Base-by-base conservation (phyloP, 2,113 vertebrate genomes). In the Ceuthmochares aereus region DNA sequence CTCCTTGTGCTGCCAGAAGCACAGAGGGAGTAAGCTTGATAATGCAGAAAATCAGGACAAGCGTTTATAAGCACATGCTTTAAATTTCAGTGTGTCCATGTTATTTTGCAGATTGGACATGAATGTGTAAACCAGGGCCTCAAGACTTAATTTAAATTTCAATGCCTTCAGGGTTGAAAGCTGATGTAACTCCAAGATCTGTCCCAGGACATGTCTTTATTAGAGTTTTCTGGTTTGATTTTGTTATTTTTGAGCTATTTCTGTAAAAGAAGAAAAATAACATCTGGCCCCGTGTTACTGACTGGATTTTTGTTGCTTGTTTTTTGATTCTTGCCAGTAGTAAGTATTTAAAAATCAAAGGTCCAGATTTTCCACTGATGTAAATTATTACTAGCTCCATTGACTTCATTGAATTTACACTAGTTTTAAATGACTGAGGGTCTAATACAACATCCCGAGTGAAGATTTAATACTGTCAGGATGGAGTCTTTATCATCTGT, bases 321-420 rank as follows among this genome's bases (percentile, higher is more conserved):
- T 94, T 87, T 79, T 79, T 4, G 14, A 0, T 77, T 90, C 67
- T 66, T 86, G 85, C 63, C 92, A 90, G 67, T 81, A 74, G 68
- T 83, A 78, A 69, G 89, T 69, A 74, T 47, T 92, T 94, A 94
- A 93, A 94, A 94, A 95, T 70, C 92, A 88, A 81, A 92, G 75
- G 78, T 84, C 79, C 76, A 70, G 29, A 81, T 94, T 88, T 84
- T 92, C 93, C 79, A 86, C 4, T 19, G 75, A 30, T 88, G 56
- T 77, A 56, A 88, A 84, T 80, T 76, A 49, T 87, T 83, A 36
- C 59, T 68, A 60, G 77, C 43, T 76, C 54, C 49, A 32, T 21
- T 79, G 56, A 60, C 70, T 78, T 81, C 22, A 58, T 6, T 52
- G 78, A 8, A 0, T 72, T 93, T 83, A 62, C 55, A 34, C 15